phyloP scores from a whole-genome alignment of 37 sponge, comb jelly and placozoan genomes.

The Haliclona indistincta region DNA sequence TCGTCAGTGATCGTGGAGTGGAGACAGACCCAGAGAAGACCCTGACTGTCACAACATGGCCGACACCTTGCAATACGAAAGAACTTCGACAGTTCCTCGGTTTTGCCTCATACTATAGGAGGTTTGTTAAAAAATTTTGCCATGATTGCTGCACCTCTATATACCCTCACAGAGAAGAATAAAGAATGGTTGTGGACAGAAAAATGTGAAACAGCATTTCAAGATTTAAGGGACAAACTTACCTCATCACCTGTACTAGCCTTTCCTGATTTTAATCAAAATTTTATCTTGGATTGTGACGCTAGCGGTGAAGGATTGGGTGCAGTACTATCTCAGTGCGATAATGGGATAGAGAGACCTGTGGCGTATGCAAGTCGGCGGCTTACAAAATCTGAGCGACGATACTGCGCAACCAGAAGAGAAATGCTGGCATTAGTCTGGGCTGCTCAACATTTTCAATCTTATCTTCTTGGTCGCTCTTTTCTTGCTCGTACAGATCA shows the following conservation, averaged over 20 bases:
- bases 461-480: slow-evolving; percentile 12
- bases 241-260: slow-evolving; percentile 25
- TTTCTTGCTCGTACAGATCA: slow-evolving; percentile 32
- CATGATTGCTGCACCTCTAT: neutral
- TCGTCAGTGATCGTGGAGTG: slow-evolving; percentile 16
- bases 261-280: slow-evolving; percentile 18
- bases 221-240: slow-evolving; percentile 8
- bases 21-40: slow-evolving; percentile 29
- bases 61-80: slow-evolving; percentile 3
- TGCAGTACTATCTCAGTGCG: slow-evolving; percentile 32
- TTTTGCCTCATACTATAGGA: slow-evolving; percentile 8
- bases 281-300: slow-evolving; percentile 26
- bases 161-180: slow-evolving; percentile 7
- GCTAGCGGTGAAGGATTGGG: slow-evolving; percentile 29
- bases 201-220: slow-evolving; percentile 18
- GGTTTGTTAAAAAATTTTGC: slow-evolving; percentile 22
- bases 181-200: slow-evolving; percentile 19
- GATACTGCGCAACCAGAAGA: slow-evolving; percentile 35
- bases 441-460: neutral
- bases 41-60: neutral
- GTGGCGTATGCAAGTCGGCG: slow-evolving; percentile 30
- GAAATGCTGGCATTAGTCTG: slow-evolving; percentile 33
- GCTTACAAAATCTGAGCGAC: slow-evolving; percentile 22
- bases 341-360: slow-evolving; percentile 12
- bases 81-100: slow-evolving; percentile 17